Evolutionary conservation across 2,888 invertebrate genomes (phyloP).

Genomic region (Aproaerema taeniolella): DNA sequence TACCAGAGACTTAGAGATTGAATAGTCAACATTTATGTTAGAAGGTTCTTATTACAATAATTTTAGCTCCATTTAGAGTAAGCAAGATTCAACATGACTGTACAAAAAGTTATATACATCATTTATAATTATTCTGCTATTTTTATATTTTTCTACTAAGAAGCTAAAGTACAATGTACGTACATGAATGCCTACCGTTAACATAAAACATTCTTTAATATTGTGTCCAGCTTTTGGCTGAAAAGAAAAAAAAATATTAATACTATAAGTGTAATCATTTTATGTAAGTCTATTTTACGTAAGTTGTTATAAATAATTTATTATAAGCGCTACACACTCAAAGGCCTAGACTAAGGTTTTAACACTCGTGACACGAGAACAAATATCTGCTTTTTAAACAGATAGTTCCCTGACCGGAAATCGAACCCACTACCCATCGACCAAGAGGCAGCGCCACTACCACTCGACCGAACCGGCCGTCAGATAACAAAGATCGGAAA

Average conservation of each 20-base stretch:
- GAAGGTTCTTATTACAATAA: constrained; percentile 16
- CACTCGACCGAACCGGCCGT: too few species aligned
- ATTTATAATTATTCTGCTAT: constrained; percentile 21
- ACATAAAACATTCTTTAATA: constrained; percentile 69
- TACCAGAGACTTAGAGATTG: constrained; percentile 18
- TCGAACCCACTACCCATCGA: too few species aligned
- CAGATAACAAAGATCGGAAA: too few species aligned
- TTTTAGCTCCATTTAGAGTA: constrained; percentile 45
- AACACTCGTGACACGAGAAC: too few species aligned
- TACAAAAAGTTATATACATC: constrained; percentile 63
- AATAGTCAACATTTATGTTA: constrained; percentile 18
- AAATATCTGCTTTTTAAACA: too few species aligned
- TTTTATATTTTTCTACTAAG: constrained; percentile 38
- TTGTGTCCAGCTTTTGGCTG: constrained; percentile 93
- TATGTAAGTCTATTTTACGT: too few species aligned
- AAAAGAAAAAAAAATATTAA: constrained; percentile 32
- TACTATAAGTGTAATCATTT: too few species aligned
- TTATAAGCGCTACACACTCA: too few species aligned
- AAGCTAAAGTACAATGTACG: constrained; percentile 31
- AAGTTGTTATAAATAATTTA: too few species aligned
- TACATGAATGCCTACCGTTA: constrained; percentile 49
- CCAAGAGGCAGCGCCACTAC: too few species aligned
- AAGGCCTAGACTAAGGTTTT: too few species aligned
- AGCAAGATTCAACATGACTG: constrained; percentile 53
- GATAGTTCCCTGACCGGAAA: too few species aligned